phyloP scores from a whole-genome alignment of 2,797 vertebrate genomes.

The Xiphophorus birchmanni region DNA sequence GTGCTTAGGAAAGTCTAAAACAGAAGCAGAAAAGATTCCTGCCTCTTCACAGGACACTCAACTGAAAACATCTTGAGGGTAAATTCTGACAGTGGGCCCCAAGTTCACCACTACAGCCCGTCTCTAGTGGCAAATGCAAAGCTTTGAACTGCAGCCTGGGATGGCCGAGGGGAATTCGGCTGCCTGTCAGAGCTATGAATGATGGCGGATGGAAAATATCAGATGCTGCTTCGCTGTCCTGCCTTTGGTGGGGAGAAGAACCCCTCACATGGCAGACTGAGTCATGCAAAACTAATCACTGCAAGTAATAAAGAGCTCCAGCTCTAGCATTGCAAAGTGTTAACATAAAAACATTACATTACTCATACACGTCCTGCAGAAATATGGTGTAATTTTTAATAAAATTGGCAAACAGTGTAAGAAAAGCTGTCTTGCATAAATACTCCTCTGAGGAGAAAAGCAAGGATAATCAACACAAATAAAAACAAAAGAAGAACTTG shows the following conservation, averaged over 20 bases:
- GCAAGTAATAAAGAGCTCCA: slow-evolving; percentile 23
- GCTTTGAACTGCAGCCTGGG: slow-evolving; percentile 65
- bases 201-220: slow-evolving; percentile 67
- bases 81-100: slow-evolving; percentile 63
- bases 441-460: background rate
- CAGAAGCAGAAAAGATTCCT: slow-evolving; percentile 51
- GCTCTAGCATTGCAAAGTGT: slow-evolving; percentile 9
- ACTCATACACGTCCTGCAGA: slow-evolving; percentile 11
- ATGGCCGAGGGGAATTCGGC: slow-evolving; percentile 52
- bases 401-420: background rate
- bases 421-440: slow-evolving; percentile 8
- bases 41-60: slow-evolving; percentile 55
- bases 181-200: slow-evolving; percentile 68
- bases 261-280: slow-evolving; percentile 29
- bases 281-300: slow-evolving; percentile 30
- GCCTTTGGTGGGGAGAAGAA: slow-evolving; percentile 46
- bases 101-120: slow-evolving; percentile 41
- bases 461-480: background rate
- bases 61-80: slow-evolving; percentile 69
- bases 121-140: slow-evolving; percentile 54
- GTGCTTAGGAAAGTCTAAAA: slow-evolving; percentile 41
- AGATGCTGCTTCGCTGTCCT: slow-evolving; percentile 47
- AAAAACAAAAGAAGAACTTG: background rate
- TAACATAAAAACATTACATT: slow-evolving; percentile 17
- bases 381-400: background rate